Evolutionary conservation across 2,113 vertebrate genomes (phyloP).

Genomic region (Coptodon rendalli): DNA sequence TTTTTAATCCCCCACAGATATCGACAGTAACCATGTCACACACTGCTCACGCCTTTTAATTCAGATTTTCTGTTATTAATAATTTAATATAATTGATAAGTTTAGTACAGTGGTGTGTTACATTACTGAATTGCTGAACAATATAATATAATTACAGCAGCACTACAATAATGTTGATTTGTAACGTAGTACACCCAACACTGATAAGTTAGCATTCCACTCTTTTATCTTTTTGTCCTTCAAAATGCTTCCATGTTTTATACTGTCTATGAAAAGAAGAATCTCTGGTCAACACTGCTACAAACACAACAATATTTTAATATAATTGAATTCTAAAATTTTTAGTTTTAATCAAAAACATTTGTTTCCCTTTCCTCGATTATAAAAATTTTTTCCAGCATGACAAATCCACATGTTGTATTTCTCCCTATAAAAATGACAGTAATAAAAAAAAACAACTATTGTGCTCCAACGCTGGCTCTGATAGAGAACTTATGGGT

Average conservation of each 20-base stretch:
- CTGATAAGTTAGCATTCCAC: neutral
- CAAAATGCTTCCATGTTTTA: neutral
- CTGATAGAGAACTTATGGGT: neutral
- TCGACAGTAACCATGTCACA: neutral
- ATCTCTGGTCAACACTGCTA: neutral
- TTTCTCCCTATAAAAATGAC: neutral
- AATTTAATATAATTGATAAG: neutral
- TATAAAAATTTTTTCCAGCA: accelerated
- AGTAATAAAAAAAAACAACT: neutral
- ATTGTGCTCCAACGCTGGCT: neutral
- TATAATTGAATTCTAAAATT: neutral
- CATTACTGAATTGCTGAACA: neutral
- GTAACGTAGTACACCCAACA: neutral
- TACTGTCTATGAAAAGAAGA: neutral
- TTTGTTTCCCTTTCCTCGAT: neutral
- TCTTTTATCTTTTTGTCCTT: neutral
- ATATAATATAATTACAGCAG: neutral
- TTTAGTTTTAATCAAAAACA: neutral
- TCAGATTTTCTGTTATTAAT: neutral
- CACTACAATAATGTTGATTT: neutral
- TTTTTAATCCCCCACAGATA: neutral
- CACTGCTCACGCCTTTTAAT: neutral
- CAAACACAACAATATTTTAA: neutral
- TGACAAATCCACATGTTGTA: neutral
- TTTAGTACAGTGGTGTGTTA: neutral